Base-by-base conservation (phyloP, 2,113 vertebrate genomes). In the Neomonachus schauinslandi region DNA sequence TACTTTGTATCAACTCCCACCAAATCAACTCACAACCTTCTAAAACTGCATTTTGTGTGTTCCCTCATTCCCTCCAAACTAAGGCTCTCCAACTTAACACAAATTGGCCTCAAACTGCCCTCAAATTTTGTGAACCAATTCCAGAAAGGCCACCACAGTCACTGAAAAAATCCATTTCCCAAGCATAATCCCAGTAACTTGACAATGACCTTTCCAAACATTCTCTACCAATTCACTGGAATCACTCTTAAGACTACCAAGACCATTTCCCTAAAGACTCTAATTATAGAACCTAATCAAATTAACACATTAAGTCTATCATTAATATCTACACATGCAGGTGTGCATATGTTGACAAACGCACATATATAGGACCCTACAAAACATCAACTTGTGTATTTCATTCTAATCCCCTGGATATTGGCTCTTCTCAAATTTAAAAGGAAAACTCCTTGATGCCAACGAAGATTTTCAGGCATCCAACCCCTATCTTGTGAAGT, bases 121-220 rank as follows among this genome's bases (percentile, higher is more conserved):
- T 97, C 72, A 84, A 59, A 59, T 87, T 87, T 91, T 82, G 67
- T 82, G n/a, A 69, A 93, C 33, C 55, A 72, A 89, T 49, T 83
- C 46, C 89, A 92, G 55, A 81, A 6, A 83, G 15, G 42, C 42
- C 61, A 83, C 74, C 19, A 51, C 14, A 65, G 55, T 88, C 67
- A 84, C 51, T 80, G 22, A 97, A 92, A 95, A 95, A 88, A 77
- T 9, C 36, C 21, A 86, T 85, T 95, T 97, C 82, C 39, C 85
- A 95, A 74, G 12, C 49, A 57, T 59, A 19, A 8, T 39, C 19
- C 59, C 59, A 80, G 71, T 65, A 92, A 84, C 8, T 7, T 49
- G 42, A 87, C 63, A 89, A 87, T 12, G 39, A 92, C 33, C 63
- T 97, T 96, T 88, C 77, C 89, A 94, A 95, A 81, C 69, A 81